Evolutionary conservation across 2,888 invertebrate species (phyloP), one percentile per base, ranked within the genome.

Genomic region (Catonia carolina): DNA sequence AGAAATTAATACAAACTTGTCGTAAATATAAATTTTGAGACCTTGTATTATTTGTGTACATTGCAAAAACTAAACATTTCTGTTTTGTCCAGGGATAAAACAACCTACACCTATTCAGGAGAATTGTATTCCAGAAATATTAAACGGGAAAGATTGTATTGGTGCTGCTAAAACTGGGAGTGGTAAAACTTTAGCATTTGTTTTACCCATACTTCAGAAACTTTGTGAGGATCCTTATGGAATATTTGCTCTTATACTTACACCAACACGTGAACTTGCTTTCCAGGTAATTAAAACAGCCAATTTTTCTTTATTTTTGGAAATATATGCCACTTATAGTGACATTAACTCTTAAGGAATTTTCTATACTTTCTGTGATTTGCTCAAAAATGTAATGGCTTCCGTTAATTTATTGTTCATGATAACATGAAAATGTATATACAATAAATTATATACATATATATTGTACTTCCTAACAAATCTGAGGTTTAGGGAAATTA

Each of bases 121-220:
- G 66, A 83, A 85, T 61, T 92, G 92, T 68, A 86, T 94, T 67
- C 83, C 89, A 3, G 76, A 78, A 60, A 89, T 93, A 64, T 71
- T 93, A 36, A 69, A 76, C 58, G 94, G 94, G 0, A 77, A 80
- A 65, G 92, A 97, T 75, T 93, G 94, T 66, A 88, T 99, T 61
- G 98, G 95, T 7, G 94, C 94, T 66, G 95, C 97, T 0, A 95
- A 97, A 73, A 99, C 98, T 7, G 98, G 98, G 12, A 96, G 95
- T 55, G 98, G 98, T 1, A 99, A 99, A 77, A 99, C 99, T 0
- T 83, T 98, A 68, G 95, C 98, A 0, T 99, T 99, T 78, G 96
- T 94, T 0, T 72, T 98, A 53, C 97, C 97, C 0, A 92, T 98
- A 67, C 72, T 98, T 45, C 93, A 97, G 71, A 84, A 85, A 69